phyloP scores from a whole-genome alignment of 2,113 vertebrate species.

The Electrona antarctica region DNA sequence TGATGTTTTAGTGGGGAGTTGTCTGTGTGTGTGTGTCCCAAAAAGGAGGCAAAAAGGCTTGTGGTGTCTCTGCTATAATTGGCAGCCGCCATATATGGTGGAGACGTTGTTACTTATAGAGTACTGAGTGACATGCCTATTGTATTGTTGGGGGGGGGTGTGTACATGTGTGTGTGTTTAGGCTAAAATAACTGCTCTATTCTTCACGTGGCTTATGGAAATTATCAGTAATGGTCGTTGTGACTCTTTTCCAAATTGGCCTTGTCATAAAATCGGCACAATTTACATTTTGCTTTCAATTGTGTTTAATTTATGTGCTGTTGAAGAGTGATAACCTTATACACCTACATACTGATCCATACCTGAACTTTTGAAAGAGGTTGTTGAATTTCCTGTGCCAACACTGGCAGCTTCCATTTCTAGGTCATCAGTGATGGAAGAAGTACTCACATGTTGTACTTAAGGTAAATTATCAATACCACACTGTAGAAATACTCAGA shows the following conservation, averaged over 20 bases:
- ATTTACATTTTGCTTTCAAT: slow-evolving; percentile 11
- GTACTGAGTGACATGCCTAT: no score
- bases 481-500: no score
- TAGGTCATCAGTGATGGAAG: not conserved
- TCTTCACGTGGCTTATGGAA: slow-evolving; percentile 19
- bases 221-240: slow-evolving; percentile 16
- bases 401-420: not conserved
- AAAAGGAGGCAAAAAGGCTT: no score
- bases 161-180: slow-evolving; percentile 7
- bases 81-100: no score
- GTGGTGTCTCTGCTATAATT: no score
- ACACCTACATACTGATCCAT: slow-evolving; percentile 1
- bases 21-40: no score
- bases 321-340: slow-evolving; percentile 26
- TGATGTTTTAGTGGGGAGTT: not conserved
- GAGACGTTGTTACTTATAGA: no score
- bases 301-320: slow-evolving; percentile 2
- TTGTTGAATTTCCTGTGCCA: not conserved
- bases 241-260: slow-evolving; percentile 5
- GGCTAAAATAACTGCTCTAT: slow-evolving; percentile 20
- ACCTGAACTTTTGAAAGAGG: slow-evolving; percentile 23
- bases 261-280: slow-evolving; percentile 19
- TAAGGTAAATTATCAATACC: no score
- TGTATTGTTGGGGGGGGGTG: no score
- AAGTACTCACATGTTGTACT: no score